Base-by-base conservation (phyloP, 2,797 vertebrate genomes). In the Sebastes diploproa region DNA sequence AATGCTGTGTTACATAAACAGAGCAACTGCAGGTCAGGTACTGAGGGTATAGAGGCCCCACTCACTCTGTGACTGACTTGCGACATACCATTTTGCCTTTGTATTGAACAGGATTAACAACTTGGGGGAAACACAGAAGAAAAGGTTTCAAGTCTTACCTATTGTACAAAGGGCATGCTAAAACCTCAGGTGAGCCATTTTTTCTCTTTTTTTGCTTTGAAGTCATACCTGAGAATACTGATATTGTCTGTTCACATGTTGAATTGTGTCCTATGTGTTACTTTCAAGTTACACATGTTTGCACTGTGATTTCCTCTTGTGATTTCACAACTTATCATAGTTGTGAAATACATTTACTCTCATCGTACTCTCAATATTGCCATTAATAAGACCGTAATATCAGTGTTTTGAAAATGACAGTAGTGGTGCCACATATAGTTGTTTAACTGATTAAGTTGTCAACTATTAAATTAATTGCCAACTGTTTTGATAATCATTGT, bases 21-120 rank as follows among this genome's bases (percentile, higher is more conserved):
- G 81, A 91, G 82, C 61, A 64, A 80, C 83, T 74, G 75, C 89
- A 81, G 86, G 89, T 93, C 89, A 93, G 86, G 84, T 89, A 84
- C 38, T 78, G 72, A 27, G 82, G 78, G 86, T 86, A 82, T 75
- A 85, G 38, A 42, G 85, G 86, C 88, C 92, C 38, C 38, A 42
- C 38, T 42, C 85, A 73, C 80, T 88, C 64, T 73, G 56, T 90
- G 46, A 46, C 42, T 46, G 81, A 92, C 88, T 91, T 91, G 87
- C 88, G 85, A 91, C 91, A 93, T 94, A 77, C 82, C 83, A 79
- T 92, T 91, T 89, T 94, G 79, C 77, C 89, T 92, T 90, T 93
- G 70, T 88, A 76, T 91, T 90, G 78, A 91, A 92, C 93, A 95
- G 94, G 93, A 92, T 89, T 91, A 92, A 90, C 89, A 89, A 86